Evolutionary conservation across 2,888 invertebrate genomes (phyloP).

Genomic region (Pseudococcus viburni): DNA sequence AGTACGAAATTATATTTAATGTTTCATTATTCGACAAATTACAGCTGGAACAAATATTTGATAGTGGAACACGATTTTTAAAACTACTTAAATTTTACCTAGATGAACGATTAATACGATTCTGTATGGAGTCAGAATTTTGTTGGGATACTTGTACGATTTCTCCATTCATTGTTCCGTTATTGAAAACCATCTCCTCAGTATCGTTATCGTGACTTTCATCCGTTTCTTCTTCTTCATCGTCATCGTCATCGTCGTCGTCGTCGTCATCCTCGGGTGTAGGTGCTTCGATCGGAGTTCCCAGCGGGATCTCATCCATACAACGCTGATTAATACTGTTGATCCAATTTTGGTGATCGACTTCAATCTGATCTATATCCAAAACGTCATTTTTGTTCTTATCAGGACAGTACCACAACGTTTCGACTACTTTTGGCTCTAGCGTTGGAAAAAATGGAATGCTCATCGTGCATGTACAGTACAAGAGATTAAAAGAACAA

Average conservation of each 20-base stretch:
- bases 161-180: constrained; percentile 58
- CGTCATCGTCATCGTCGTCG: constrained; percentile 64
- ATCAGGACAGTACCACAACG: constrained; percentile 60
- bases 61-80: neutral
- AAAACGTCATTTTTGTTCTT: constrained; percentile 53
- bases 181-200: constrained; percentile 59
- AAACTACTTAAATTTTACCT: neutral
- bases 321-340: constrained; percentile 56
- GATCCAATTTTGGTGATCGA: constrained; percentile 59
- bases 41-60: neutral
- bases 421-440: constrained; percentile 47
- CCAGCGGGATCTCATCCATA: constrained; percentile 45
- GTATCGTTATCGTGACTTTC: constrained; percentile 64
- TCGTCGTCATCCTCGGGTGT: constrained; percentile 61
- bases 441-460: constrained; percentile 59
- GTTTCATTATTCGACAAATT: neutral
- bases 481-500: neutral
- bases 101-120: constrained; percentile 61
- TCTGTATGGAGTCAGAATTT: constrained; percentile 58
- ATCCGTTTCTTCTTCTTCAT: constrained; percentile 63
- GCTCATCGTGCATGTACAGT: constrained; percentile 7
- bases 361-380: constrained; percentile 64
- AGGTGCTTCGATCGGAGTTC: constrained; percentile 60
- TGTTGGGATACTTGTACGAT: constrained; percentile 47
- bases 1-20: too few species aligned